These are phyloP conservation scores for Erebia ligea DNA, from an alignment of 2,888 invertebrate genomes.

Conservation along the genomic window DNA sequence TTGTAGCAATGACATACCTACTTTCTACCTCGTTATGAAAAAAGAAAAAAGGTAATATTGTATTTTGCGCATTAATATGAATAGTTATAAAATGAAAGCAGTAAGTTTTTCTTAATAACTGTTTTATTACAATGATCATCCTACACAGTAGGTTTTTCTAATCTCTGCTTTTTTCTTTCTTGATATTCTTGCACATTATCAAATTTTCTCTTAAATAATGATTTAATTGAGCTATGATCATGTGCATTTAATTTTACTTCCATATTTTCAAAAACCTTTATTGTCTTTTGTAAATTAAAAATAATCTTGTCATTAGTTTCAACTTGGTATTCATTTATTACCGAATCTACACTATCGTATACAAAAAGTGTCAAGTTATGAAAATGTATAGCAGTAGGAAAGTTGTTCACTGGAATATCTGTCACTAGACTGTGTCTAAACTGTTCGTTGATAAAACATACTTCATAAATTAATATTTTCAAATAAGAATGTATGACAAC, in stretches of 20 bases:
- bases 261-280: constrained; percentile 57
- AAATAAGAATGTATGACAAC: constrained; percentile 79
- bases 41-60: no score
- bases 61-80: neutral
- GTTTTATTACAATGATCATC: neutral
- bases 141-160: constrained; percentile 68
- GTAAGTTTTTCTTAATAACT: neutral
- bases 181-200: constrained; percentile 92
- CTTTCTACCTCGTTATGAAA: no score
- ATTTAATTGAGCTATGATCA: constrained; percentile 69
- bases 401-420: constrained; percentile 63
- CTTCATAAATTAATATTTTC: constrained; percentile 72
- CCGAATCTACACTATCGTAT: constrained; percentile 58
- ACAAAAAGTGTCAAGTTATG: constrained; percentile 64
- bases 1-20: no score
- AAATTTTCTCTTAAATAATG: constrained; percentile 90
- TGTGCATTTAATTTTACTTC: constrained; percentile 35
- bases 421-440: constrained; percentile 58
- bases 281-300: constrained; percentile 47
- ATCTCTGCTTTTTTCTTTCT: constrained; percentile 88
- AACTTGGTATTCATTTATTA: constrained; percentile 61
- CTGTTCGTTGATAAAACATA: constrained; percentile 54
- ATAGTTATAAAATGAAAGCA: neutral
- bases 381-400: constrained; percentile 71
- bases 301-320: constrained; percentile 50